phyloP scores from a whole-genome alignment of 2,113 vertebrate species.

The Tylochromis polylepis region DNA sequence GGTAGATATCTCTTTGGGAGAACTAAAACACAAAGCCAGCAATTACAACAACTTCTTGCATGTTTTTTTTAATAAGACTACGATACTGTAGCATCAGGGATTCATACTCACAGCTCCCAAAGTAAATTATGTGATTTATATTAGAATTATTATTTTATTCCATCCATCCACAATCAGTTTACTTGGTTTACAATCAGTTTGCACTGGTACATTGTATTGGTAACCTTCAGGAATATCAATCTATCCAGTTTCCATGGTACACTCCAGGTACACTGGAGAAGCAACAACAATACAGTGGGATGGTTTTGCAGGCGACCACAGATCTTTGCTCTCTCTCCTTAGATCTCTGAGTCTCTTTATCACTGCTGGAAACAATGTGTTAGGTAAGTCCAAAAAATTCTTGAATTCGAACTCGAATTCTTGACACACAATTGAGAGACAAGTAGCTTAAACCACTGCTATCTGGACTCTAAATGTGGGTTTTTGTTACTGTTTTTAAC shows the following conservation, averaged over 20 bases:
- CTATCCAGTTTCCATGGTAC: no score
- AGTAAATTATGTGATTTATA: background rate
- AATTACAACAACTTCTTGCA: background rate
- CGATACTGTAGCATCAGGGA: background rate
- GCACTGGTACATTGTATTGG: background rate
- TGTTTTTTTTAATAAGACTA: background rate
- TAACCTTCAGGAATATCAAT: background rate
- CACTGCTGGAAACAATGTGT: background rate
- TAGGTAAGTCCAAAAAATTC: background rate
- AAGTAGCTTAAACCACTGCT: background rate
- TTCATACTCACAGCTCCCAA: background rate
- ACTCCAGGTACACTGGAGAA: background rate
- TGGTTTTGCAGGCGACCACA: background rate
- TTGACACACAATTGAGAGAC: background rate
- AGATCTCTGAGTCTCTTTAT: background rate
- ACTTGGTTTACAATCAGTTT: background rate
- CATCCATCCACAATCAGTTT: background rate
- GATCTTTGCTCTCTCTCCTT: background rate
- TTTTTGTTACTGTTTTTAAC: background rate
- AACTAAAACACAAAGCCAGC: background rate
- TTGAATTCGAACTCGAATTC: background rate
- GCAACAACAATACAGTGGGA: background rate
- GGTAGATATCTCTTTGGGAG: background rate
- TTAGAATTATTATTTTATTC: background rate
- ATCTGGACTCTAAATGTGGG: background rate